Conservation (phyloP, 2,113 vertebrate genomes). For the Nymphicus hollandicus region DNA sequence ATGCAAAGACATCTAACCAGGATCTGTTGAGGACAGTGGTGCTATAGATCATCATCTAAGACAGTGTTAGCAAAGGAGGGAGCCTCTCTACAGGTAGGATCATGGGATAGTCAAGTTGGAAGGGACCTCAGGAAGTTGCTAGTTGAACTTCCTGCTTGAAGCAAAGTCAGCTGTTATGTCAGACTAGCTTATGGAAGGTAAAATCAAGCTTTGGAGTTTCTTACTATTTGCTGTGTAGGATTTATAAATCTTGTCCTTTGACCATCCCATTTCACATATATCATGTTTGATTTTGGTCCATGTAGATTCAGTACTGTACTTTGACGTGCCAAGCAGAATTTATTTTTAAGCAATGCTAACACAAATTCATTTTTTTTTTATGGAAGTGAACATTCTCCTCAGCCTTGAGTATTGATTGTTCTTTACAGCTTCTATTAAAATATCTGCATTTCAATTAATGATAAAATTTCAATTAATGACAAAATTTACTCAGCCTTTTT, state of each 20-base stretch:
- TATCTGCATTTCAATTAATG: background rate
- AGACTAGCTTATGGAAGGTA: background rate
- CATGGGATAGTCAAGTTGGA: background rate
- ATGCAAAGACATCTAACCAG: background rate
- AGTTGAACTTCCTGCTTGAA: background rate
- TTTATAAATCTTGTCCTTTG: background rate
- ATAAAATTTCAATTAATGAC: background rate
- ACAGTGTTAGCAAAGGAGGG: background rate
- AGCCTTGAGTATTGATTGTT: background rate
- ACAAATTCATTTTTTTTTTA: background rate
- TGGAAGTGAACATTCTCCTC: background rate
- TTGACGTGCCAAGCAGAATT: background rate
- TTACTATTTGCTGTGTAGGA: background rate
- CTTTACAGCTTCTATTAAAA: background rate
- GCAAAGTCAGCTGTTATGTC: background rate
- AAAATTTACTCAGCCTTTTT: background rate
- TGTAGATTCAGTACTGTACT: background rate
- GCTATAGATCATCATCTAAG: rapidly evolving
- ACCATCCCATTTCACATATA: background rate
- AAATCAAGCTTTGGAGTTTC: background rate
- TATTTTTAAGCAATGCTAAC: background rate
- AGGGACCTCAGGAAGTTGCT: background rate
- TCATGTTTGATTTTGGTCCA: background rate
- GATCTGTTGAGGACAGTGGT: background rate
- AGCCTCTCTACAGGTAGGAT: background rate